phyloP scores from a whole-genome alignment of 2,797 vertebrate genomes.

The Ataeniobius toweri region DNA sequence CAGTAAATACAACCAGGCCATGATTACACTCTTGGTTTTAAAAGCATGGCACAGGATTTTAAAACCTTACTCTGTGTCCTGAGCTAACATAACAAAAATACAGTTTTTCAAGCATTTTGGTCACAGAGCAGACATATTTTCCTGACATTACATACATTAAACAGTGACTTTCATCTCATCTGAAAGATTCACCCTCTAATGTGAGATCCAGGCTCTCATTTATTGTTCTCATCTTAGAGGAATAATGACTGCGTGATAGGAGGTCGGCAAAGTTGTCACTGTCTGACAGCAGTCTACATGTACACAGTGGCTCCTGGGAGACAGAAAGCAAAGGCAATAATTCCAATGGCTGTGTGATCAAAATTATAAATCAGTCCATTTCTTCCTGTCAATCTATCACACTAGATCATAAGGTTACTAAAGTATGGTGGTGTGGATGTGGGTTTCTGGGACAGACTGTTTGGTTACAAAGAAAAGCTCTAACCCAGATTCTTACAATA shows the following conservation, averaged over 20 bases:
- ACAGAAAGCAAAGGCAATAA: constrained; percentile 60
- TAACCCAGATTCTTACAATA: constrained; percentile 59
- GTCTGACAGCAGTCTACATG: constrained; percentile 71
- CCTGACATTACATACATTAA: constrained; percentile 39
- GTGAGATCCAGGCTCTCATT: constrained; percentile 39
- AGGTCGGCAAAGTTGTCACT: constrained; percentile 70
- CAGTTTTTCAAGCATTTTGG: constrained; percentile 2
- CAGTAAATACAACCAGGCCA: neutral
- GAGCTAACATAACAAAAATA: neutral
- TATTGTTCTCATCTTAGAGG: constrained; percentile 66
- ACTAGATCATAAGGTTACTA: constrained; percentile 39
- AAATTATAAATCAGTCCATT: constrained; percentile 69
- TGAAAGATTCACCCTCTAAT: constrained; percentile 19
- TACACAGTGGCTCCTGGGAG: constrained; percentile 65
- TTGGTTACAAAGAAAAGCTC: constrained; percentile 54
- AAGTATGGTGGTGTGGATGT: constrained; percentile 53
- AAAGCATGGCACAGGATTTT: too few relatives aligned
- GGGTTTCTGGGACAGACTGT: constrained; percentile 65
- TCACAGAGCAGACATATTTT: constrained; percentile 28
- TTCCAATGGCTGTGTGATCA: constrained; percentile 58
- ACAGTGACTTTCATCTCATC: constrained; percentile 42
- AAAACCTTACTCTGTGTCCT: neutral
- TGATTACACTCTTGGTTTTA: neutral
- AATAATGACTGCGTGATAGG: constrained; percentile 70
- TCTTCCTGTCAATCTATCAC: constrained; percentile 58